phyloP scores from a whole-genome alignment of 2,797 vertebrate species.

The Lacerta bilineata region DNA sequence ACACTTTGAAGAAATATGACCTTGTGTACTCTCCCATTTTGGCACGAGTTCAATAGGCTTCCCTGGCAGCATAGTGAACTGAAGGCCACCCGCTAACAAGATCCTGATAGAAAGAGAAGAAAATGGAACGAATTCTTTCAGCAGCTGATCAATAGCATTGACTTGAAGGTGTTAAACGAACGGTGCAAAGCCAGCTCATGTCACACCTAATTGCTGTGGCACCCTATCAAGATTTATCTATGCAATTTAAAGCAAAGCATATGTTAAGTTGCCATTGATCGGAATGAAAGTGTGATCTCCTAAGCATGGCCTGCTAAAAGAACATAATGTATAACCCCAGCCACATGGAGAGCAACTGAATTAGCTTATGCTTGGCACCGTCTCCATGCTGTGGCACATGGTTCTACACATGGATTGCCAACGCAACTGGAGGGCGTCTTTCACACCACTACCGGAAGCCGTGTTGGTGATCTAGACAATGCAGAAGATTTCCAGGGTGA shows the following conservation, averaged over 20 bases:
- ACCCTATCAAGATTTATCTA: constrained; percentile 41
- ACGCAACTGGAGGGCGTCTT: too few relatives aligned
- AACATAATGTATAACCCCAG: background rate
- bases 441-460: too few relatives aligned
- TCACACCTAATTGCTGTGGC: constrained; percentile 34
- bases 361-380: too few relatives aligned
- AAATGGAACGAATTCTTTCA: constrained; percentile 23
- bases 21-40: background rate
- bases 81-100: constrained; percentile 24
- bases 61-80: background rate
- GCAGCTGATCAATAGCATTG: constrained; percentile 53
- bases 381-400: too few relatives aligned
- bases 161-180: constrained; percentile 44
- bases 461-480: too few relatives aligned
- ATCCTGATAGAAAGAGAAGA: constrained; percentile 21
- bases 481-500: too few relatives aligned
- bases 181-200: background rate
- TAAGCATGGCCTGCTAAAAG: constrained; percentile 9
- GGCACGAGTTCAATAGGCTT: background rate
- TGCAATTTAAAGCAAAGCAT: background rate
- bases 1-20: background rate
- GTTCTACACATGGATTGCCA: too few relatives aligned
- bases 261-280: constrained; percentile 36
- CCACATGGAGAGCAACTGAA: background rate
- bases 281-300: background rate